Evolutionary conservation across 1,140 invertebrate species (phyloP).

Genomic region (Trichomalopsis sarcophagae): DNA sequence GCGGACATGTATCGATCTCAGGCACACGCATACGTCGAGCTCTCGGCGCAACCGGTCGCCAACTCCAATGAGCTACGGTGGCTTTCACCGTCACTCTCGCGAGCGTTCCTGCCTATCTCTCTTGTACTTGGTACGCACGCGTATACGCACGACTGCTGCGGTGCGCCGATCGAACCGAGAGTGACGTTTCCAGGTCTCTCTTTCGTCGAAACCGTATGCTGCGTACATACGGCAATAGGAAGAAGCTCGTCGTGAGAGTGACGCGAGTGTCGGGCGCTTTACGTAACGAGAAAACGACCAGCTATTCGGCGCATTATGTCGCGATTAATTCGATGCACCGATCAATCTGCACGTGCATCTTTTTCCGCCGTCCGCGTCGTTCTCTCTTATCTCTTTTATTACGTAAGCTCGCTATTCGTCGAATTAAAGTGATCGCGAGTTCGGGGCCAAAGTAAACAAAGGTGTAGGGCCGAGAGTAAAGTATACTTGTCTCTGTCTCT

Average conservation of each 20-base stretch:
- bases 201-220: background rate
- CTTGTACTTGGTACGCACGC: too few species aligned
- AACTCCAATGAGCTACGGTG: background rate
- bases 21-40: too few species aligned
- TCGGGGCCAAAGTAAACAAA: conserved; percentile 43
- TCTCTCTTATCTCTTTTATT: background rate
- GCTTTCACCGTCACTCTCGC: background rate
- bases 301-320: background rate
- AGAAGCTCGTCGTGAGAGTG: background rate
- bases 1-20: too few species aligned
- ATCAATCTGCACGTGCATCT: conserved; percentile 13
- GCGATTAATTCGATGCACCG: conserved; percentile 6
- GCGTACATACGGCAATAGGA: background rate
- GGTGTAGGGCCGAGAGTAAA: background rate
- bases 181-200: conserved; percentile 52
- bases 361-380: background rate
- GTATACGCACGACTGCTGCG: background rate
- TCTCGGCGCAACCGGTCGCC: background rate
- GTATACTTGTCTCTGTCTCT: conserved; percentile 1
- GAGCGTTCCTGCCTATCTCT: too few species aligned
- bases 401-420: background rate
- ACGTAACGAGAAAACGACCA: conserved; percentile 40
- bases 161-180: conserved; percentile 49
- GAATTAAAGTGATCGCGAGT: background rate
- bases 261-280: conserved; percentile 20